These are phyloP conservation scores for Amblyjoppa proteus DNA, from an alignment of 2,888 invertebrate species.

Conservation along the genomic window DNA sequence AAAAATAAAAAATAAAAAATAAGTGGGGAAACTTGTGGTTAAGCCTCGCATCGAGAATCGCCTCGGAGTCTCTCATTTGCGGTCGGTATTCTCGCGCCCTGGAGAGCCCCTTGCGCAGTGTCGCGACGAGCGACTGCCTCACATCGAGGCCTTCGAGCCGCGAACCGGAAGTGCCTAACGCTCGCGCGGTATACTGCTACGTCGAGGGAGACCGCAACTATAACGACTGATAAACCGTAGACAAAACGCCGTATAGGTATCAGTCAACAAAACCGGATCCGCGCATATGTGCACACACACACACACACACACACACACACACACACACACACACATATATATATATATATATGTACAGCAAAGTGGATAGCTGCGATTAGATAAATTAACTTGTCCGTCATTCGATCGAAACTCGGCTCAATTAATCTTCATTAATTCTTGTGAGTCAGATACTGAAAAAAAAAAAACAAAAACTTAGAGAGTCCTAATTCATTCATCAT, in stretches of 20 bases:
- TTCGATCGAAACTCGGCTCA: neutral
- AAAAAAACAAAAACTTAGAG: neutral
- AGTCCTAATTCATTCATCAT: neutral
- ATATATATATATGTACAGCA: neutral
- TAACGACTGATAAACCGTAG: conserved; percentile 48
- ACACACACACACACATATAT: too few species aligned
- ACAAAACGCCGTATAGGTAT: conserved; percentile 40
- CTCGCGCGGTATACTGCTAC: neutral
- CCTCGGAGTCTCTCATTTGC: conserved; percentile 64
- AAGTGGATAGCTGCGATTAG: conserved; percentile 1
- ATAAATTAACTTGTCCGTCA: conserved; percentile 9
- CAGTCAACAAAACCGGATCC: conserved; percentile 45
- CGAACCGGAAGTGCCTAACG: conserved; percentile 58
- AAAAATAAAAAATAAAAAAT: conserved; percentile 11
- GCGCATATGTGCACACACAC: neutral
- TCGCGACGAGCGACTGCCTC: conserved; percentile 27
- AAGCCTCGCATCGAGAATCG: conserved; percentile 61
- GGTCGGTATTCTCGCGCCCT: conserved; percentile 65
- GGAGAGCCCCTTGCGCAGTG: conserved; percentile 38
- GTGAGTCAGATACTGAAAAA: conserved; percentile 7
- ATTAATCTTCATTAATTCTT: conserved; percentile 36
- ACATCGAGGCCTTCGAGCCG: conserved; percentile 38
- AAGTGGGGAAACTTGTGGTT: conserved; percentile 66
- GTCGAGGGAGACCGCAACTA: conserved; percentile 31
- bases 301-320: too few species aligned